Evolutionary conservation across 2,797 vertebrate species (phyloP), one percentile per base, ranked within the genome.

Genomic region (Yasuhikotakia modesta): DNA sequence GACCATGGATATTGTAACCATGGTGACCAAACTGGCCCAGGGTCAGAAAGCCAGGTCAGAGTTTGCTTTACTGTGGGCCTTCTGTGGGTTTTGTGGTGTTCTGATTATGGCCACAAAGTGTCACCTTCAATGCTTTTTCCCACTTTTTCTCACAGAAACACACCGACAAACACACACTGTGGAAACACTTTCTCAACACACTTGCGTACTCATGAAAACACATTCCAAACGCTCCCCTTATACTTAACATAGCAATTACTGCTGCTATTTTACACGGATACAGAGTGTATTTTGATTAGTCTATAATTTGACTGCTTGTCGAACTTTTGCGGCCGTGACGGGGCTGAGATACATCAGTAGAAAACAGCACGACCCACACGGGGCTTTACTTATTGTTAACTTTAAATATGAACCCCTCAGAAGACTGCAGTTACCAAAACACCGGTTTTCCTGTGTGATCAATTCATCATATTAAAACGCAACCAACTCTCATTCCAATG

Each of bases 181-280:
- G 82, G 83, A 87, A 82, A 88, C 84, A 82, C 87, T 86, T 85
- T 87, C 89, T 87, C 83, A 87, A 89, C 87, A 82, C 88, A 89
- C 79, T 72, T 43, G 52, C 64, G 27, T 53, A 75, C 85, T 85
- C 84, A 86, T 87, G 87, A 91, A 91, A 88, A 86, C 85, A 83
- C 84, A 87, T 79, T 87, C 84, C 53, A 70, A 84, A 87, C 81
- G 55, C 79, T 76, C 19, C 53, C 87, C 86, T 91, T 91, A 92
- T 90, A 91, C 89, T 91, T 91, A 92, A 89, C 82, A 61, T 81
- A 81, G 88, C 91, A 92, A 92, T 90, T 90, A 89, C 87, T 82
- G 87, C 87, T 90, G 88, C 83, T 81, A 83, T 85, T 91, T 87
- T 79, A 90, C 88, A 87, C 58, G 82, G 88, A 91, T 84, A 87